Conservation (phyloP, 2,888 invertebrate genomes). For the Archips xylosteana region DNA sequence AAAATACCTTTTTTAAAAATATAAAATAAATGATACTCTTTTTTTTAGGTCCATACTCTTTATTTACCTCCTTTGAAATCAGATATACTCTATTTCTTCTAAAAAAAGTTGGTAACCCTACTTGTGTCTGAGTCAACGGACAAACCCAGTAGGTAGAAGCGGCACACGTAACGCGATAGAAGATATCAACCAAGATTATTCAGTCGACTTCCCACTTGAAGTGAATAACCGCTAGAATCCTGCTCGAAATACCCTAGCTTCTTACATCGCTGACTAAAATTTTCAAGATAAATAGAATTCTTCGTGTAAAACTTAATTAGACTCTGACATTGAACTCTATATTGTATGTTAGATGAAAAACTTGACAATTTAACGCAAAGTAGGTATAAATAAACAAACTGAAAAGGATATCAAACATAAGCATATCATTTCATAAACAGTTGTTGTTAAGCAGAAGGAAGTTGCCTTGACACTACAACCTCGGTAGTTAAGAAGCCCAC, state of each 20-base stretch:
- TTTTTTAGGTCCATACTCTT: too few relatives aligned
- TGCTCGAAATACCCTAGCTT: slow-evolving; percentile 2
- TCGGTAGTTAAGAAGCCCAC: slow-evolving; percentile 59
- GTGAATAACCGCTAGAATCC: neutral
- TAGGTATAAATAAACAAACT: neutral
- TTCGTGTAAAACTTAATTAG: slow-evolving; percentile 8
- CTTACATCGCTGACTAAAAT: neutral
- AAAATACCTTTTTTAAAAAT: too few relatives aligned
- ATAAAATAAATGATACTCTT: too few relatives aligned
- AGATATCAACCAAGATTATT: slow-evolving; percentile 29
- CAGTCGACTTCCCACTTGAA: slow-evolving; percentile 18
- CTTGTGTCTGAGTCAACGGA: slow-evolving; percentile 29
- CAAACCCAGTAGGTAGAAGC: slow-evolving; percentile 19
- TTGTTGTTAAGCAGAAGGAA: slow-evolving; percentile 49
- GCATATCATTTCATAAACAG: slow-evolving; percentile 49
- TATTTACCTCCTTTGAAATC: too few relatives aligned
- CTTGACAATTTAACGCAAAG: slow-evolving; percentile 4
- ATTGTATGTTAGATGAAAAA: neutral
- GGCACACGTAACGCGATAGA: slow-evolving; percentile 17
- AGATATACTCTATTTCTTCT: too few relatives aligned
- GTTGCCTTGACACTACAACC: slow-evolving; percentile 77
- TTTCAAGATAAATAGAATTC: slow-evolving; percentile 3
- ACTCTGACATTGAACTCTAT: neutral
- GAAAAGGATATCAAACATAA: slow-evolving; percentile 32
- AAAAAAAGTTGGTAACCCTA: too few relatives aligned